Evolutionary conservation across 2,888 invertebrate genomes (phyloP).

Genomic region (Gastracanthus pulcherrimus): DNA sequence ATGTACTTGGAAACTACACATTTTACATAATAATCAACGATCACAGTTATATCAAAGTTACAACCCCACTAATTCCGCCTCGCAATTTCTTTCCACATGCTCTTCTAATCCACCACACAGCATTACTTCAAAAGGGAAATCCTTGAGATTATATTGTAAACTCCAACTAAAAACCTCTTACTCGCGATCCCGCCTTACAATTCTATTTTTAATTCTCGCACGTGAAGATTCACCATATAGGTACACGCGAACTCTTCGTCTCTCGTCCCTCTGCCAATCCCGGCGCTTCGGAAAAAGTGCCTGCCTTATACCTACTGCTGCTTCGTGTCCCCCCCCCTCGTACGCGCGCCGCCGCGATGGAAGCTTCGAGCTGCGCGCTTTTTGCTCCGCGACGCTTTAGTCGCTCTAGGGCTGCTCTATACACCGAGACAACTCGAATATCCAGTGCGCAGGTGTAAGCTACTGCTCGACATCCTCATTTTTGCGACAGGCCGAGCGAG

Average conservation of each 20-base stretch:
- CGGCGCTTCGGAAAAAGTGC: neutral
- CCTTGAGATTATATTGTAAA: neutral
- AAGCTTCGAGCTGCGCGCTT: neutral
- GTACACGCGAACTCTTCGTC: neutral
- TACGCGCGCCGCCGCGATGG: neutral
- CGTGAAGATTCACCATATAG: slow-evolving; percentile 28
- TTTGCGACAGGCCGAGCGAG: neutral
- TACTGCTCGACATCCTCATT: neutral
- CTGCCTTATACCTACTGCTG: no score
- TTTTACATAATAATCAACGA: no score
- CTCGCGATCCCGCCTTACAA: no score
- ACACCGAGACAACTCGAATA: neutral
- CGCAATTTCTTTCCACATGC: neutral
- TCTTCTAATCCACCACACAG: no score
- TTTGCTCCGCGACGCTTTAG: slow-evolving; percentile 10
- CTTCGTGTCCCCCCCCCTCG: no score
- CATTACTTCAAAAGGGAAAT: no score
- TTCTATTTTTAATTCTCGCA: slow-evolving; percentile 41
- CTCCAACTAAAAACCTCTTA: neutral
- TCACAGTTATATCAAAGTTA: no score
- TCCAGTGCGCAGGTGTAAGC: neutral
- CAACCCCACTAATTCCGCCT: no score
- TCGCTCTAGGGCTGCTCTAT: neutral
- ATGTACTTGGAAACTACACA: no score
- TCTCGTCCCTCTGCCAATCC: no score